A percentile compares a stretch with the other conserved stretches of the same genome.
phyloP scores from a whole-genome alignment of 2,797 vertebrate species.

The Peromyscus melanophrys region DNA sequence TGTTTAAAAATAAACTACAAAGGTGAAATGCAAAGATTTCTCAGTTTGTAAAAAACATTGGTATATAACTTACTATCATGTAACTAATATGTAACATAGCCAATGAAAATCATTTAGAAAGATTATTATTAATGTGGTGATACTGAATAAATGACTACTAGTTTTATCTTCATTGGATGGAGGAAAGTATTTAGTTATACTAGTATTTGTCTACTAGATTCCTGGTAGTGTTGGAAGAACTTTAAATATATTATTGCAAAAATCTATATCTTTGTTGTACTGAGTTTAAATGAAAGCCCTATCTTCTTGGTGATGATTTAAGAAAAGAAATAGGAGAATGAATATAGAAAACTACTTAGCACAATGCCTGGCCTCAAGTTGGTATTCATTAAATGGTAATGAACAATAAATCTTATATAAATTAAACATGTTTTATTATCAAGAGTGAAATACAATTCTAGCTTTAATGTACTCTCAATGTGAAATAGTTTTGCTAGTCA shows the following conservation, averaged over 20 bases:
- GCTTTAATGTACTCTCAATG: neutral
- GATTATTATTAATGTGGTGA: neutral
- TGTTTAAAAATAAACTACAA: neutral
- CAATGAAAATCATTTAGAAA: neutral
- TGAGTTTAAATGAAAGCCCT: neutral
- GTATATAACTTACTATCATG: neutral
- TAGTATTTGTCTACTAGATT: neutral
- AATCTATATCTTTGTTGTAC: neutral
- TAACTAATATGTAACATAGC: neutral
- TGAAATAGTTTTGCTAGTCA: neutral
- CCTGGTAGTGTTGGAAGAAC: neutral
- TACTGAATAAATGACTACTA: neutral
- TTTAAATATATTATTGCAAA: neutral
- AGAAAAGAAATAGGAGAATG: neutral
- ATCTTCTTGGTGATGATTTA: slow-evolving; percentile 19
- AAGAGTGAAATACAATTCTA: neutral
- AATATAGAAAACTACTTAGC: neutral
- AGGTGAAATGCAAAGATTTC: neutral
- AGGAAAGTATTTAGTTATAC: neutral
- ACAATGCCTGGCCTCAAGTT: neutral
- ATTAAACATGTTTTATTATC: slow-evolving; percentile 34
- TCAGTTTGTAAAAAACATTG: neutral
- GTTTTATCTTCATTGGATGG: neutral
- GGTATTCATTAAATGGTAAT: slow-evolving; percentile 39
- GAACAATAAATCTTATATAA: slow-evolving; percentile 30